Base-by-base conservation (phyloP, 2,797 vertebrate species). In the Microctenopoma lineatum region DNA sequence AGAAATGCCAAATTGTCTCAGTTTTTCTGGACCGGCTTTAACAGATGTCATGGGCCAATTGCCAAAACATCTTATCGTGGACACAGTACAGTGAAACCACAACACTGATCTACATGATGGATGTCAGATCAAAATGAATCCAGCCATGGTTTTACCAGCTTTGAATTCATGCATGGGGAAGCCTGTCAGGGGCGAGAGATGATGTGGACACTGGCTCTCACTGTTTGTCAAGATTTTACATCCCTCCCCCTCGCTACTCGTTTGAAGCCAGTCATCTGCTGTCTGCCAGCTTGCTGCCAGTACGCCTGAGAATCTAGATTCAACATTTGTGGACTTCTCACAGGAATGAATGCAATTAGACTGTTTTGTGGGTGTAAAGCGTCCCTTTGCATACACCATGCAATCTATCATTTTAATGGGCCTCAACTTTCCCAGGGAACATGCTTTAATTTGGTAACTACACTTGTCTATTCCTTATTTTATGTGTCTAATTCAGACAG, bases 361-460 rank as follows among this genome's bases (percentile, higher is more conserved):
- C 88, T 89, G 89, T 89, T 93, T 92, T 92, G 90, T 90, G 90
- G 81, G 86, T 90, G 89, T 88, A 89, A 91, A 87, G 67, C 73
- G 73, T 91, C 85, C 80, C 78, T 90, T 81, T 87, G 84, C 84
- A 91, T 90, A 86, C 87, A 90, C 75, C 84, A 83, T 55, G 76
- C 89, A 89, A 93, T 91, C 89, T 91, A 92, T 93, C 90, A 89
- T 92, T 93, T 93, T 92, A 93, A 94, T 92, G 86, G 90, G 91
- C 83, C 75, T 85, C 84, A 87, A 86, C 77, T 87, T 92, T 90
- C 85, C 80, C 59, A 52, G 70, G 84, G 80, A 87, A 87, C 74
- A 75, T 42, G 64, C 81, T 78, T 87, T 88, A 88, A 92, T 90
- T 90, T 89, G 77, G 84, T 81, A 90, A 83, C 88, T 77, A 79